Evolutionary conservation across 2,113 vertebrate genomes (phyloP).

Genomic region (Ornithorhynchus anatinus): DNA sequence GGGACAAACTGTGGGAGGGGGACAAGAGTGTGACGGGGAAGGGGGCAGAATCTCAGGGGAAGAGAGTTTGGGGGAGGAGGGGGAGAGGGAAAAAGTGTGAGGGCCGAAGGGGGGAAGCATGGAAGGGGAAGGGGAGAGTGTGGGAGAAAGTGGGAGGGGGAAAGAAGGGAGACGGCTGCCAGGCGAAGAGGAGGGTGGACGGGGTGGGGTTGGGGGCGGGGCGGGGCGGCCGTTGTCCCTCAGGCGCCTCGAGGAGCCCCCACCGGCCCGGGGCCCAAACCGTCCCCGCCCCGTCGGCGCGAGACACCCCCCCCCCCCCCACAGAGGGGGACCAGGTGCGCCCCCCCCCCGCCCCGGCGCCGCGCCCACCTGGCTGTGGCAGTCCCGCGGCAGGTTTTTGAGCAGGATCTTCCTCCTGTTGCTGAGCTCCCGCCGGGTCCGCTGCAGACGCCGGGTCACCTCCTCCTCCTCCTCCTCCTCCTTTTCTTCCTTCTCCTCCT

Average conservation of each 20-base stretch:
- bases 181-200: not conserved
- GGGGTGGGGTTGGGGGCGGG: not conserved
- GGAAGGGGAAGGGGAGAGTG: not conserved
- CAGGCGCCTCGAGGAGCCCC: no score
- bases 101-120: no score
- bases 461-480: conserved; percentile 82
- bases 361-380: conserved; percentile 84
- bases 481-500: no score
- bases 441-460: conserved; percentile 80
- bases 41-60: no score
- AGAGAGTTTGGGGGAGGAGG: no score
- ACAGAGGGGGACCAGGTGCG: not conserved
- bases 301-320: not conserved
- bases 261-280: not conserved
- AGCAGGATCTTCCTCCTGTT: conserved; percentile 95
- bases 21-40: no score
- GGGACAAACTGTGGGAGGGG: not conserved
- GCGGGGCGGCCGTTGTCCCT: no score
- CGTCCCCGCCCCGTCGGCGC: not conserved
- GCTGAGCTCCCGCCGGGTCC: conserved; percentile 86
- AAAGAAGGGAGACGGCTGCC: not conserved
- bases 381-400: conserved; percentile 89
- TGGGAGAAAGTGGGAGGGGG: not conserved
- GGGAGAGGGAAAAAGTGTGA: no score
- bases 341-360: not conserved